Base-by-base conservation (phyloP, 2,888 invertebrate genomes). In the Ectobius pallidus region DNA sequence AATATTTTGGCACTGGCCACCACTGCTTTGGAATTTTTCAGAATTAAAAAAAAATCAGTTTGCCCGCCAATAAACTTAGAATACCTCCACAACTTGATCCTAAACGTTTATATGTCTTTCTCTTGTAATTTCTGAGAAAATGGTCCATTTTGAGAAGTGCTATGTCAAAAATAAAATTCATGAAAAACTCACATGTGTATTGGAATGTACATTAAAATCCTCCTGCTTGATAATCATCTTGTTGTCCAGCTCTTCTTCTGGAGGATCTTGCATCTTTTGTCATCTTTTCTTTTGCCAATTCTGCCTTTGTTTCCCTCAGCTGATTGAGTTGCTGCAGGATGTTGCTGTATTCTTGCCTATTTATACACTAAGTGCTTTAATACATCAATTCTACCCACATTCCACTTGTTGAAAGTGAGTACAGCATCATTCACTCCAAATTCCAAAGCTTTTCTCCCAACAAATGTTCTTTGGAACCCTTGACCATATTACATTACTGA, bases 351-450 rank as follows among this genome's bases (percentile, higher is more conserved):
- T 7, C 49, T 49, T 49, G 11, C 49, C 49, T 49, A 14, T 18
- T n/a, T n/a, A n/a, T n/a, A n/a, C n/a, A n/a, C n/a, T n/a, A n/a
- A n/a, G n/a, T n/a, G n/a, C n/a, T n/a, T n/a, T n/a, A n/a, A n/a
- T n/a, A n/a, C n/a, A n/a, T n/a, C n/a, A n/a, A n/a, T n/a, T n/a
- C n/a, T n/a, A n/a, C n/a, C n/a, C n/a, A n/a, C n/a, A n/a, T n/a
- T n/a, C n/a, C n/a, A n/a, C n/a, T n/a, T n/a, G n/a, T n/a, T n/a
- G n/a, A n/a, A n/a, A n/a, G n/a, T n/a, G n/a, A n/a, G n/a, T n/a
- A n/a, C n/a, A n/a, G n/a, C n/a, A n/a, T n/a, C n/a, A 14, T 49
- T 49, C 49, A 49, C 49, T 14, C 61, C 61, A 11, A 61, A 61
- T 42, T 70, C 39, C 4, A 61, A 25, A 27, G 62, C 39, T 61